Conservation (phyloP, 2,113 vertebrate species). For the Carollia perspicillata region DNA sequence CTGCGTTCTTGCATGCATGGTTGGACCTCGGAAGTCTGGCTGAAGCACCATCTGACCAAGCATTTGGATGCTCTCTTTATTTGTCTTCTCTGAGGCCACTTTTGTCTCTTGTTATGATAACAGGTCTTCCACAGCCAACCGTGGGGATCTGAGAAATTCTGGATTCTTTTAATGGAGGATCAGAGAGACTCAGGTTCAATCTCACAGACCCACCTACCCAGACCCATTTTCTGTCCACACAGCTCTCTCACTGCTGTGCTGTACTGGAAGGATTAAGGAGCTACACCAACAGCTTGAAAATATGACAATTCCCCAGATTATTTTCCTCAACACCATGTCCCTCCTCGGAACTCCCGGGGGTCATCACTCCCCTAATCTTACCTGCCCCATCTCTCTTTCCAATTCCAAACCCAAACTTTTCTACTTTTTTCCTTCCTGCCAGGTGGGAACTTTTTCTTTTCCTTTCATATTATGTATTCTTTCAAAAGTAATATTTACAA, state of each 20-base stretch:
- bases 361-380: background rate
- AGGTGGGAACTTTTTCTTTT: background rate
- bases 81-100: background rate
- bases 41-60: background rate
- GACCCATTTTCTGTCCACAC: background rate
- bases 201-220: background rate
- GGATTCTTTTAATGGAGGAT: background rate
- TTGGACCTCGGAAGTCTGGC: background rate
- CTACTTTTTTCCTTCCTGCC: background rate
- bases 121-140: background rate
- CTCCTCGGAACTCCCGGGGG: background rate
- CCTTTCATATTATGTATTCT: background rate
- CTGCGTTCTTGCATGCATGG: background rate
- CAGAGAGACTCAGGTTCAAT: background rate
- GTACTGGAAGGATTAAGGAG: background rate
- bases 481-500: background rate
- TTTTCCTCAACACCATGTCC: background rate
- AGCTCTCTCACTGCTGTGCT: background rate
- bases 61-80: background rate
- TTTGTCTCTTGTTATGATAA: background rate
- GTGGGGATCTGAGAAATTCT: background rate
- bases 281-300: background rate
- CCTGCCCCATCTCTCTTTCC: background rate
- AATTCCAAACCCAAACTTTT: background rate
- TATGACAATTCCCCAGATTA: background rate